Conservation (phyloP, 2,888 invertebrate genomes). For the Cephus pygmeus region DNA sequence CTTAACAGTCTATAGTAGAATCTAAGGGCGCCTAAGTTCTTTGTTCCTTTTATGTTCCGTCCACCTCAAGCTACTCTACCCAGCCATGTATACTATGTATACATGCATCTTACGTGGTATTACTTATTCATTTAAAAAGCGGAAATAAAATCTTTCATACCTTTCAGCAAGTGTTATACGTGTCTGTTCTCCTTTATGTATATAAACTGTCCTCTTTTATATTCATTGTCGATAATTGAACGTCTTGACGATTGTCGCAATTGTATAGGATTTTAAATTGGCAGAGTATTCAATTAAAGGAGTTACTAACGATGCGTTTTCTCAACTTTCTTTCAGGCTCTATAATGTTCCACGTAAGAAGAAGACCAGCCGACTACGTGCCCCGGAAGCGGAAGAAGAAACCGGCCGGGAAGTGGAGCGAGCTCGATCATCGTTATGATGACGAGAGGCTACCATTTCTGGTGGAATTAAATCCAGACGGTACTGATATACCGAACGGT, state of each 20-base stretch:
- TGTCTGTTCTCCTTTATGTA: neutral
- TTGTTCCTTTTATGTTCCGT: neutral
- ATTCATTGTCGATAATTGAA: neutral
- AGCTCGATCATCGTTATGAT: constrained; percentile 67
- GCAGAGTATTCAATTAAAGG: neutral
- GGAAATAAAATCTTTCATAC: neutral
- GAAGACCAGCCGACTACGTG: constrained; percentile 90
- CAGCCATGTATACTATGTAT: neutral
- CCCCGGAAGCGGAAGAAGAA: constrained; percentile 90
- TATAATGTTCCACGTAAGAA: constrained; percentile 96
- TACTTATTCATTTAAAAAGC: neutral
- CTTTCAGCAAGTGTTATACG: neutral
- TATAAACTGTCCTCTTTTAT: neutral
- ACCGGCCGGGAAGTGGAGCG: constrained; percentile 72
- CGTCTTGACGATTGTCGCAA: neutral
- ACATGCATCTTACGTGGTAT: neutral
- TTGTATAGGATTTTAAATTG: neutral
- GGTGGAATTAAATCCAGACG: constrained; percentile 85
- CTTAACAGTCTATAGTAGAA: neutral
- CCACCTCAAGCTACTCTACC: neutral
- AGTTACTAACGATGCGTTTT: neutral
- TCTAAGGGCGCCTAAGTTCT: neutral
- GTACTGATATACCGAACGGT: constrained; percentile 66
- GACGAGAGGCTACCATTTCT: constrained; percentile 75
- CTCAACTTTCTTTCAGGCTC: constrained; percentile 74